Base-by-base conservation (phyloP, 1,140 invertebrate species). In the Ips typographus region DNA sequence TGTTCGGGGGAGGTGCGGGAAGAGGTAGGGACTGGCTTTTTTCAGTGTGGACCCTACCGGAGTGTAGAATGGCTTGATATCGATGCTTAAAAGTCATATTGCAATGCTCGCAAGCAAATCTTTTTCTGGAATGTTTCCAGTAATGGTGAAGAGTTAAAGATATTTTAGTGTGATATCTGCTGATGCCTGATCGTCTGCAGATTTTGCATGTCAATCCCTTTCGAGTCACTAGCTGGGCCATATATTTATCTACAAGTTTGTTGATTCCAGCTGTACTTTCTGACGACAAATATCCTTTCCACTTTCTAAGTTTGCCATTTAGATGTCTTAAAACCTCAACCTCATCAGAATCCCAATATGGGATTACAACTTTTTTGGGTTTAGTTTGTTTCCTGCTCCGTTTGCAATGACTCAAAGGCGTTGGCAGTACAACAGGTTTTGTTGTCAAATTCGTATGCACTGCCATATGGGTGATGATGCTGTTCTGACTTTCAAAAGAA, bases 381-480 rank as follows among this genome's bases (percentile, higher is more conserved):
- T 80, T 79, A 42, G 77, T 80, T 70, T 84, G 83, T 65, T 84
- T 84, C 7, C 83, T 77, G 1, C 81, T 78, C 51, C 83, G 74
- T 66, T 81, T 84, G 39, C 49, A 56, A 53, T 51, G 55, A 59
- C 22, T 69, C 52, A 61, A 64, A 58, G 59, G 55, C 2, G 57
- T 62, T n/a, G 59, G 68, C 39, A 65, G 44, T 37, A 72, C 42
- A 43, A 49, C 78, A 72, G 59, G 75, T 70, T 71, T 77, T 62
- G 62, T 72, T 60, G 60, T 74, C 39, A 78, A 65, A 65, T 73
- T 76, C 6, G 80, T 80, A 74, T 85, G 84, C 7, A 76, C 71
- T 4, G 80, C 69, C 81, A 82, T 83, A 76, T 85, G 85, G 39
- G 79, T 77, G 74, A 82, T 84, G 71, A 85, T 84, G 59, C 72